Conservation (phyloP, 2,113 vertebrate genomes). For the Miniopterus natalensis region DNA sequence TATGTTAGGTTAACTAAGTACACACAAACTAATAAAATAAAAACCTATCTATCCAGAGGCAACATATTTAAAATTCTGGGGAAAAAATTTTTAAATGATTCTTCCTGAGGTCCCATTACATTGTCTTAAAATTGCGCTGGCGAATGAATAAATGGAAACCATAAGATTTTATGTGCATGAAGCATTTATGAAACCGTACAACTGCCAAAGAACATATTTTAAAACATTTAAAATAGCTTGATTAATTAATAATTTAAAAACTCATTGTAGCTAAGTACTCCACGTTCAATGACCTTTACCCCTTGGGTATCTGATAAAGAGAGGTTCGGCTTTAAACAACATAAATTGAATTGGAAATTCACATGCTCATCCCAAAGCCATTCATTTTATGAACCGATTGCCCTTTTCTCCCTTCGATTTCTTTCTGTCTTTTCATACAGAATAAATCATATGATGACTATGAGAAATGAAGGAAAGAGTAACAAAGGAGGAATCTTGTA, state of each 20-base stretch:
- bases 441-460: background rate
- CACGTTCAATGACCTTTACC: conserved; percentile 61
- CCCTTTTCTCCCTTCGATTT: background rate
- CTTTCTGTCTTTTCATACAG: background rate
- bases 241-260: conserved; percentile 71
- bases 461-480: background rate
- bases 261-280: conserved; percentile 46
- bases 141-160: conserved; percentile 56
- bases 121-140: conserved; percentile 50
- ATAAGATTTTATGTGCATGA: conserved; percentile 52
- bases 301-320: conserved; percentile 18
- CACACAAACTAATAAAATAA: background rate
- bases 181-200: conserved; percentile 63
- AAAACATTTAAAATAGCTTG: conserved; percentile 56
- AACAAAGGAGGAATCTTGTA: background rate
- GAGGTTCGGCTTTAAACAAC: conserved; percentile 52
- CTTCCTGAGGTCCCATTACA: background rate
- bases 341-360: conserved; percentile 48
- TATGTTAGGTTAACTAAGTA: background rate
- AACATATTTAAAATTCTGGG: conserved; percentile 32
- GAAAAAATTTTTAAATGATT: conserved; percentile 41
- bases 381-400: background rate
- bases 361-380: background rate
- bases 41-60: background rate
- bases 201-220: conserved; percentile 67